A percentile compares a stretch with the other conserved stretches of the same genome.
phyloP scores from a whole-genome alignment of 1,140 invertebrate genomes.

The Alviniconcha marisindica region DNA sequence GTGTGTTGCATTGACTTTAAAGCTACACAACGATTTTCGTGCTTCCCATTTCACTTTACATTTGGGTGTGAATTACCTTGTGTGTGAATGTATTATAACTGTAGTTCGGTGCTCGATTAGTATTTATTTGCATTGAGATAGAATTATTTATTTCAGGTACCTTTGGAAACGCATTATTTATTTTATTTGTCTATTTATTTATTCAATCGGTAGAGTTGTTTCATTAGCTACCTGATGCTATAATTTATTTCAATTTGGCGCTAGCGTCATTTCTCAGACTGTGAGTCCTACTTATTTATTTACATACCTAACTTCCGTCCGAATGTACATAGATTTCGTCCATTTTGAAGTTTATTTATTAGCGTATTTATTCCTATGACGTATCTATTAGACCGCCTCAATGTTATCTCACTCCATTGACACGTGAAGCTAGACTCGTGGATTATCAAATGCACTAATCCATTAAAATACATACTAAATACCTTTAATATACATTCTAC shows the following conservation, averaged over 20 bases:
- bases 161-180: not conserved
- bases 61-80: no score
- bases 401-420: no score
- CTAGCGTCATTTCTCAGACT: not conserved
- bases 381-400: no score
- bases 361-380: conserved; percentile 19
- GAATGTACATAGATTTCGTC: not conserved
- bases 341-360: conserved; percentile 9
- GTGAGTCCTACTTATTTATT: not conserved
- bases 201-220: not conserved
- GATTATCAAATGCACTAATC: not conserved
- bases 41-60: no score
- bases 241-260: conserved; percentile 6
- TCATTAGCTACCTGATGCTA: not conserved
- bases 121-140: no score
- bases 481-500: not conserved
- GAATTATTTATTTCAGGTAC: no score
- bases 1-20: no score
- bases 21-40: no score
- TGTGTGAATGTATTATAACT: no score
- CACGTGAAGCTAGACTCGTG: not conserved
- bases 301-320: not conserved
- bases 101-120: no score
- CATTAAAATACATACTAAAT: not conserved
- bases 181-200: not conserved